phyloP scores from a whole-genome alignment of 2,888 invertebrate species.

The Cactoblastis cactorum region DNA sequence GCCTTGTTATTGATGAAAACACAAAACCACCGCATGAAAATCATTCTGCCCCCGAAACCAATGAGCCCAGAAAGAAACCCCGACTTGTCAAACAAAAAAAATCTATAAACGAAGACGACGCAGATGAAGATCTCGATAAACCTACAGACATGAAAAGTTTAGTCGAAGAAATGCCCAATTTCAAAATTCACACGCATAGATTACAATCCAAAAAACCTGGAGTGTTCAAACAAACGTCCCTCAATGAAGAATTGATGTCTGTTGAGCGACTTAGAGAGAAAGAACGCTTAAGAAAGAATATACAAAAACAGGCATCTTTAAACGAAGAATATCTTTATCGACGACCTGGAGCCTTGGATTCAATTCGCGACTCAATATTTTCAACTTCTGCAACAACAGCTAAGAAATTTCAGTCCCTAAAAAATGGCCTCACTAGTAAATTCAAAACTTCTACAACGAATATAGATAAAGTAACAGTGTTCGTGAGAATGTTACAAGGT shows the following conservation, averaged over 20 bases:
- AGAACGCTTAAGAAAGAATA: conserved; percentile 88
- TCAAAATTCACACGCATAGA: conserved; percentile 75
- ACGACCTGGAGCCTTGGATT: conserved; percentile 82
- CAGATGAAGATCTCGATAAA: conserved; percentile 81
- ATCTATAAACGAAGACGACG: conserved; percentile 87
- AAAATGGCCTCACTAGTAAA: conserved; percentile 90
- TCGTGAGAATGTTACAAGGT: conserved; percentile 91
- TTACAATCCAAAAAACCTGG: conserved; percentile 76
- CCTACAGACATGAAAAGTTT: conserved; percentile 85
- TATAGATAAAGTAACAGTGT: conserved; percentile 90
- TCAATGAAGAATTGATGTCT: conserved; percentile 94
- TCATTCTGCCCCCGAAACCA: conserved; percentile 46
- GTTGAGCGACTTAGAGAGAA: conserved; percentile 91
- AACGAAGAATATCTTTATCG: conserved; percentile 91
- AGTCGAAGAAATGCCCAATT: conserved; percentile 83
- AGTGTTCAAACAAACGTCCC: conserved; percentile 89
- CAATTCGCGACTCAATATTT: conserved; percentile 85
- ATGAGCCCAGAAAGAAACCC: conserved; percentile 82
- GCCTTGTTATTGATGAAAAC: conserved; percentile 73
- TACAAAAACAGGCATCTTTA: conserved; percentile 92
- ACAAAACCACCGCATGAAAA: conserved; percentile 44
- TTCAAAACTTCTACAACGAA: conserved; percentile 90
- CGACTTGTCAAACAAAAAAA: conserved; percentile 92
- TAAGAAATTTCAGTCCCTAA: conserved; percentile 87
- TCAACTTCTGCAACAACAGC: conserved; percentile 84